These are phyloP conservation scores for Saccostrea cuccullata DNA, from an alignment of 1,140 invertebrate species.

Conservation along the genomic window DNA sequence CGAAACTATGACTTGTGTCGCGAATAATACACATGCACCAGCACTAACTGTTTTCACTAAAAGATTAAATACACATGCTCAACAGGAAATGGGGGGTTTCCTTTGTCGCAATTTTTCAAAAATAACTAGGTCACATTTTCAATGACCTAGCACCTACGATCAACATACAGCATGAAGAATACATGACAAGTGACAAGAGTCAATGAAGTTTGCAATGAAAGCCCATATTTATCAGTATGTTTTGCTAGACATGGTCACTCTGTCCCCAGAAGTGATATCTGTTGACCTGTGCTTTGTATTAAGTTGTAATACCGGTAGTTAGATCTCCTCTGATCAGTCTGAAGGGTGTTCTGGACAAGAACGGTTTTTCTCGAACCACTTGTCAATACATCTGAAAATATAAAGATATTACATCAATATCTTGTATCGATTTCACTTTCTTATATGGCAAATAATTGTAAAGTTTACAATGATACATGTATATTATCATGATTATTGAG, in stretches of 20 bases:
- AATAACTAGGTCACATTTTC: neutral
- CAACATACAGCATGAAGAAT: neutral
- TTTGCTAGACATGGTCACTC: slow-evolving; percentile 10
- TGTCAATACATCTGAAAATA: slow-evolving; percentile 82
- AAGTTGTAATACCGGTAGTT: neutral
- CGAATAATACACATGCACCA: neutral
- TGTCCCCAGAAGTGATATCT: neutral
- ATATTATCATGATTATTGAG: no score
- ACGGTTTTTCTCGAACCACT: slow-evolving; percentile 98
- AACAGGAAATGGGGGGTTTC: slow-evolving; percentile 28
- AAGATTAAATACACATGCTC: neutral
- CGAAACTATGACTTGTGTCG: neutral
- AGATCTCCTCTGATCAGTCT: slow-evolving; percentile 79
- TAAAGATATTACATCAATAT: slow-evolving; percentile 16
- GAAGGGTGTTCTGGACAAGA: slow-evolving; percentile 97
- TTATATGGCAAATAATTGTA: no score
- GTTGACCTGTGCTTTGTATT: neutral
- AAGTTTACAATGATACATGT: no score
- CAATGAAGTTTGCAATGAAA: slow-evolving; percentile 29
- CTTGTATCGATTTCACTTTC: no score
- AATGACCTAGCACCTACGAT: slow-evolving; percentile 11
- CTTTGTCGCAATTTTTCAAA: neutral
- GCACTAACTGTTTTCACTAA: slow-evolving; percentile 5
- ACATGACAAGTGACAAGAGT: neutral
- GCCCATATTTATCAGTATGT: slow-evolving; percentile 22